A percentile compares a stretch with the other conserved stretches of the same genome.
These are phyloP conservation scores for Cremastinae sp. DNA, from an alignment of 2,888 invertebrate genomes.

Conservation along the genomic window DNA sequence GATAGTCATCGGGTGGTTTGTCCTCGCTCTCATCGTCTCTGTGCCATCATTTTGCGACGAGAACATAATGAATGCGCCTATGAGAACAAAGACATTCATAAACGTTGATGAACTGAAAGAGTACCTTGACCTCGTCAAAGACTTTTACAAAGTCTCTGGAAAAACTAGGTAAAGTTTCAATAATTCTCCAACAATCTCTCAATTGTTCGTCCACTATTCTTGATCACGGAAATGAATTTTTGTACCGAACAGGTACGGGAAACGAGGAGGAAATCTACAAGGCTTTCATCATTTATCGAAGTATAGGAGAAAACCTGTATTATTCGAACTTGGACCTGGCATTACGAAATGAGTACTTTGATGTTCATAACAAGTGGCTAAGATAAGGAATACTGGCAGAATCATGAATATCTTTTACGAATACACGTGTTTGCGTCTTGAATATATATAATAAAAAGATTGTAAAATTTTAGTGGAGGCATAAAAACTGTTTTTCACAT, in stretches of 20 bases:
- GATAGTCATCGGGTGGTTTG: slow-evolving; percentile 20
- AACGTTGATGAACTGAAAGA: slow-evolving; percentile 80
- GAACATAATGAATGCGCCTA: slow-evolving; percentile 71
- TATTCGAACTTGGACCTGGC: slow-evolving; percentile 34
- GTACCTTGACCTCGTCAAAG: slow-evolving; percentile 81
- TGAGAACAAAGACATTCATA: slow-evolving; percentile 79
- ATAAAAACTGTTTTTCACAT: too few species aligned
- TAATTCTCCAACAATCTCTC: background rate
- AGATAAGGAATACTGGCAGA: background rate
- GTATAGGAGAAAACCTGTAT: slow-evolving; percentile 62
- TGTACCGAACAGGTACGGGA: slow-evolving; percentile 68
- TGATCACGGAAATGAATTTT: slow-evolving; percentile 5
- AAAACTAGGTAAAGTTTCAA: slow-evolving; percentile 80
- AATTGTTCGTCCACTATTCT: background rate
- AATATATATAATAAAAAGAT: too few species aligned
- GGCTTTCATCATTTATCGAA: slow-evolving; percentile 19
- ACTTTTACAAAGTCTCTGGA: slow-evolving; percentile 81
- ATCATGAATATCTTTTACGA: background rate
- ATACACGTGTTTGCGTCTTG: background rate
- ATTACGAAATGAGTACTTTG: slow-evolving; percentile 57
- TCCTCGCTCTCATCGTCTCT: slow-evolving; percentile 39
- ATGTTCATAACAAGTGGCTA: slow-evolving; percentile 35
- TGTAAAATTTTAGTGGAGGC: too few species aligned
- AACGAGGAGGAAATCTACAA: slow-evolving; percentile 62
- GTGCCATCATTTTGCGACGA: slow-evolving; percentile 62